Conservation (phyloP, 1,140 invertebrate species). For the Ceratina calcarata region DNA sequence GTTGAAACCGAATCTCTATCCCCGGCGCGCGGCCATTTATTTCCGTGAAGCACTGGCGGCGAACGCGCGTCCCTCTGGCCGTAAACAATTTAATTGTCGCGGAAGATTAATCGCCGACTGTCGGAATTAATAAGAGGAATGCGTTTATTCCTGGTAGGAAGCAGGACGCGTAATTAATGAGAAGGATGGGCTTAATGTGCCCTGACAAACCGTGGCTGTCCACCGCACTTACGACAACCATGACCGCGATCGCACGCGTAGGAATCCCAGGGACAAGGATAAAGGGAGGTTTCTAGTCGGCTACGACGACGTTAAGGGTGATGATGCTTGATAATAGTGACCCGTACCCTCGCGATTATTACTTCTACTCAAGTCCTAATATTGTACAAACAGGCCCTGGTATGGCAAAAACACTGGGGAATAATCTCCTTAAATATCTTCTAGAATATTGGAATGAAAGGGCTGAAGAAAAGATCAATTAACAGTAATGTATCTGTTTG, state of each 20-base stretch:
- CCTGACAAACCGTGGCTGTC: constrained; percentile 61
- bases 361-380: constrained; percentile 29
- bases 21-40: constrained; percentile 51
- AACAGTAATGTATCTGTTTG: too few species aligned
- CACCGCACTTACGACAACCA: constrained; percentile 51
- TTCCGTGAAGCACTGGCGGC: constrained; percentile 18
- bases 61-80: constrained; percentile 50
- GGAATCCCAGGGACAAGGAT: constrained; percentile 31
- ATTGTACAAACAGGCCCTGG: background rate
- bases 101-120: constrained; percentile 61
- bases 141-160: constrained; percentile 63
- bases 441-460: too few species aligned
- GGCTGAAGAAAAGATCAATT: too few species aligned
- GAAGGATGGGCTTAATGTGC: constrained; percentile 59
- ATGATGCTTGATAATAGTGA: constrained; percentile 65
- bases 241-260: constrained; percentile 22
- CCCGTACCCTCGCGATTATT: background rate
- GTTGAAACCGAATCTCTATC: constrained; percentile 44
- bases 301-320: constrained; percentile 51
- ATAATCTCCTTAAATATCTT: too few species aligned
- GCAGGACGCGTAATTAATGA: constrained; percentile 63
- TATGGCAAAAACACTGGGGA: constrained; percentile 32
- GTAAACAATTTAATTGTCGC: constrained; percentile 67
- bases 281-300: constrained; percentile 59
- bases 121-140: constrained; percentile 67